Evolutionary conservation across 2,888 invertebrate species (phyloP), one percentile per base, ranked within the genome.

Genomic region (Diachrysia chrysitis): DNA sequence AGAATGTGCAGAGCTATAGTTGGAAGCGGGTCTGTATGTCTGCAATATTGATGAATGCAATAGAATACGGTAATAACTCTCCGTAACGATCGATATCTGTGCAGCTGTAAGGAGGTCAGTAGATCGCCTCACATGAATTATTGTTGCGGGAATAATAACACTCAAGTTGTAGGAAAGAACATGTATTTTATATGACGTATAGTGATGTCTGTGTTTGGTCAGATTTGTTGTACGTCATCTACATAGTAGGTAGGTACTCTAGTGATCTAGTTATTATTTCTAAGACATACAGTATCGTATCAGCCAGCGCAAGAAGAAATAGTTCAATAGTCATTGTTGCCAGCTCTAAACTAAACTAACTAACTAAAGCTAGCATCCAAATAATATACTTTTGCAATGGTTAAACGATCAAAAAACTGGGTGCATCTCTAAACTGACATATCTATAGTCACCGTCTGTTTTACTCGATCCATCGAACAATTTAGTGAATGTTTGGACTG

Each of bases 81-180:
- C 37, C 51, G 71, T 60, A 62, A 29, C 70, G 71, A 82, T 82
- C 72, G 61, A 79, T 81, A 82, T 66, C 67, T 57, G 73, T 76
- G 69, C 79, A 81, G 54, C 64, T 48, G 61, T 58, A 82, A 68
- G 55, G 54, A 69, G 82, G 80, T 79, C 80, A 81, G 63, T 77
- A 58, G 82, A 79, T 68, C 74, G 65, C n/a, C 64, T 74, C 79
- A 78, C 69, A 63, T 75, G 56, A 60, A 68, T 70, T 57, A 68
- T 65, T 67, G 29, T 42, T 53, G 42, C 19, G 42, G 35, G 29
- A 75, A 68, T 66, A 65, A 63, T 67, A 60, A 66, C 62, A 69
- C 16, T 37, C n/a, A 6, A 62, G 17, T 66, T 66, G 65, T 21
- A 21, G 48, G 17, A 21, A 51, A 21, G 48, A 51, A 51, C 21